phyloP scores from a whole-genome alignment of 2,113 vertebrate genomes.

The Lepus europaeus region DNA sequence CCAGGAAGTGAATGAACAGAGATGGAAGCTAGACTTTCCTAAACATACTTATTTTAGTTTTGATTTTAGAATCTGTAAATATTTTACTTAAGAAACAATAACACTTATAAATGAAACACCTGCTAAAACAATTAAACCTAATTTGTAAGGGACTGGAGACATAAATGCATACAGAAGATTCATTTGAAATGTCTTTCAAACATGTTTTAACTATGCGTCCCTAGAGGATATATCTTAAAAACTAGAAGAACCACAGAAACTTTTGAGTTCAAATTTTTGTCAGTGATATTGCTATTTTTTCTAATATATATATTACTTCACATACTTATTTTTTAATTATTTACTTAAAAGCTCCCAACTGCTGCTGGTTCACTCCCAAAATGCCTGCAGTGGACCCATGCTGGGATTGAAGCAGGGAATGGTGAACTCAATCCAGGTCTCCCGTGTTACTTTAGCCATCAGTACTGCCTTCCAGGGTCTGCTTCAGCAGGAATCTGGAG shows the following conservation, averaged over 20 bases:
- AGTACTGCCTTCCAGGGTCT: no score
- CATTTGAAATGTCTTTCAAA: not conserved
- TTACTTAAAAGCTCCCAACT: no score
- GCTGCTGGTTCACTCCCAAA: no score
- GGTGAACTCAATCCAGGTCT: no score
- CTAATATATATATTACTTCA: no score
- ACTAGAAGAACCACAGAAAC: not conserved
- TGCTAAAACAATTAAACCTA: not conserved
- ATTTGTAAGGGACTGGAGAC: not conserved
- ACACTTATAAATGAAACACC: not conserved
- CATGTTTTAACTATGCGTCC: not conserved
- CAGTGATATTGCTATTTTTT: not conserved
- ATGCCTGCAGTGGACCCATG: no score
- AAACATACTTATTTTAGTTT: slow-evolving; percentile 38
- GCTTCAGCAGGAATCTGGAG: no score
- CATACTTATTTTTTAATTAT: no score
- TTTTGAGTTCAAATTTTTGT: slow-evolving; percentile 30
- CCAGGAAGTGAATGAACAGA: not conserved
- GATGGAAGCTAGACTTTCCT: not conserved
- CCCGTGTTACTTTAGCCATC: no score
- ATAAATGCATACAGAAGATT: not conserved
- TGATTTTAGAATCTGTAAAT: slow-evolving; percentile 1
- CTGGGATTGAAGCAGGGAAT: no score
- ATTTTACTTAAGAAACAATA: slow-evolving; percentile 13
- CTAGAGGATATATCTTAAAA: not conserved